These are phyloP conservation scores for Pseudoatta argentina DNA, from an alignment of 1,140 invertebrate genomes.

Conservation along the genomic window DNA sequence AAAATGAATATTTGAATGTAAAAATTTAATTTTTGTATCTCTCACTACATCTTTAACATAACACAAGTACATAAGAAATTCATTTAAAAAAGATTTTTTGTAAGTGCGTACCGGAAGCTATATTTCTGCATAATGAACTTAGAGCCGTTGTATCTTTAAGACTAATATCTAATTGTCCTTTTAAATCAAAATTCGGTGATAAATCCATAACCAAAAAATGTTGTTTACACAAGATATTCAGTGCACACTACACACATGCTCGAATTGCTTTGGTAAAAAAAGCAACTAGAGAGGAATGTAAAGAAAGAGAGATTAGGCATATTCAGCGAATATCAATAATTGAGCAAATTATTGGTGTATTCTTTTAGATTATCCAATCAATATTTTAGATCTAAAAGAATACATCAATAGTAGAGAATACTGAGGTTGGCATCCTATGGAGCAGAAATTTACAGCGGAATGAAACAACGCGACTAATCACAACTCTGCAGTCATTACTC, in stretches of 20 bases:
- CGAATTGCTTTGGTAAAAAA: not conserved
- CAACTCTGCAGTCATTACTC: no score
- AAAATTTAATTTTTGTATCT: constrained; percentile 42
- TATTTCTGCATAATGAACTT: constrained; percentile 73
- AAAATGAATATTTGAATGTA: not conserved
- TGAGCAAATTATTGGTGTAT: no score
- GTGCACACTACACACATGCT: not conserved
- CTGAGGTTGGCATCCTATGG: no score
- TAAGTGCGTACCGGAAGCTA: constrained; percentile 76
- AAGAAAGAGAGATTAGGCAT: no score
- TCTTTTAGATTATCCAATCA: no score
- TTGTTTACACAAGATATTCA: not conserved
- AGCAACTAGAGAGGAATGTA: no score
- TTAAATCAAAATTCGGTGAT: constrained; percentile 72
- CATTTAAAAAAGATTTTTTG: constrained; percentile 15
- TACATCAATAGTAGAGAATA: no score
- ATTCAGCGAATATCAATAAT: no score
- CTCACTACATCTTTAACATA: not conserved
- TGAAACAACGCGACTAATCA: no score
- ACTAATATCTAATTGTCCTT: constrained; percentile 70
- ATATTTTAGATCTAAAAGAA: no score
- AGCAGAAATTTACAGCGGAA: no score
- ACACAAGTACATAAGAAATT: not conserved
- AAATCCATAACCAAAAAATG: constrained; percentile 64
- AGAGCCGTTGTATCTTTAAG: constrained; percentile 71